Evolutionary conservation across 2,888 invertebrate species (phyloP), one percentile per base, ranked within the genome.

Genomic region (Megastigmus dorsalis): DNA sequence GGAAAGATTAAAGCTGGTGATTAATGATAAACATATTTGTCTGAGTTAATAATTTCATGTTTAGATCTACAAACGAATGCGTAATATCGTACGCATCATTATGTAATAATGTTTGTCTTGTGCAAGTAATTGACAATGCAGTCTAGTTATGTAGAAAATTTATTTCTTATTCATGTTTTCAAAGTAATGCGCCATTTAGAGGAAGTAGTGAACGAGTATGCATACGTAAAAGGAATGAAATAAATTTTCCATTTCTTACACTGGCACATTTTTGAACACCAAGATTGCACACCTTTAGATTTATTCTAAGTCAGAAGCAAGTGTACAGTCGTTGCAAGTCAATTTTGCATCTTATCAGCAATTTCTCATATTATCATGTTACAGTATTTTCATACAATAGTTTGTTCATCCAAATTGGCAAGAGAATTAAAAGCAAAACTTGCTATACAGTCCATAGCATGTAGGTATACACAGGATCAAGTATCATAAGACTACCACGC

Each of bases 241-340:
- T 74, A 74, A 74, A 69, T 69, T 74, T 74, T 74, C 74, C 41
- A 33, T 48, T 36, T 26, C 15, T 52, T 65, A 69, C 50, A 65
- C 36, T 57, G 54, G 33, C 57, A 52, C n/a, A 33, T 74, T 69
- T 38, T 57, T 65, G 26, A 68, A 63, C 52, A 69, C 69, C 65
- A 63, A 62, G 18, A 68, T 63, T 48, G 28, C n/a, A 71, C 33
- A 66, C 30, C 45, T 41, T 55, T 52, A 62, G 28, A 52, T 65
- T 55, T 50, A 38, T 18, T 66, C 13, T 50, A 54, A 63, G 36
- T 28, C 15, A 70, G 43, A 68, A 71, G 69, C 38, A 50, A 50
- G 55, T 68, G 59, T 60, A 73, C 65, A 30, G 54, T 26, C 18
- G 65, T 15, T 45, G 55, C 57, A 68, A 72, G 20, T 71, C 20